These are phyloP conservation scores for Drosophila vallismaia DNA, from an alignment of 2,888 invertebrate species.

Conservation along the genomic window DNA sequence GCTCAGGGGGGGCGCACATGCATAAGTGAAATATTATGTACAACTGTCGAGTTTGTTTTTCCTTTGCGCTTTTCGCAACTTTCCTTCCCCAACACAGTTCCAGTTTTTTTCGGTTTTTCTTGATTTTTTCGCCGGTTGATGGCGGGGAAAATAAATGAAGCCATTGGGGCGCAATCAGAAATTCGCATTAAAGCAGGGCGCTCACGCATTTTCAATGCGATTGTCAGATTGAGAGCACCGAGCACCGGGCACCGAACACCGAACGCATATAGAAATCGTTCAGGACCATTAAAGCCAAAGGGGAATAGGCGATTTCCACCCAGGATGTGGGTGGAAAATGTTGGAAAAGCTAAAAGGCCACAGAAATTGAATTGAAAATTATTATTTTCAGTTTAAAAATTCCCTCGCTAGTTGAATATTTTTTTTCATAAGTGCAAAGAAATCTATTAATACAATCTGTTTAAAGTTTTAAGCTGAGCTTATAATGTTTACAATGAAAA, in stretches of 20 bases:
- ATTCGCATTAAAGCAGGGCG: slow-evolving; percentile 72
- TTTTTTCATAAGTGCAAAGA: no score
- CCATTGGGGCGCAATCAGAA: slow-evolving; percentile 78
- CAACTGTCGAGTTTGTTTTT: slow-evolving; percentile 74
- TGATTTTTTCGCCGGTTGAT: slow-evolving; percentile 25
- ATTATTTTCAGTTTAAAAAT: neutral
- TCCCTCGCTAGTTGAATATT: no score
- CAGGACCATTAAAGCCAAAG: slow-evolving; percentile 9
- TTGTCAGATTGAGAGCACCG: slow-evolving; percentile 53
- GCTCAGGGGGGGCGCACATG: slow-evolving; percentile 54
- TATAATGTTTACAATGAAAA: no score
- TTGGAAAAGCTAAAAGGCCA: neutral
- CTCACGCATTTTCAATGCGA: slow-evolving; percentile 61
- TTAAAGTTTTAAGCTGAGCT: no score
- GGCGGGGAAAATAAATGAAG: slow-evolving; percentile 71
- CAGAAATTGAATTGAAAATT: slow-evolving; percentile 8
- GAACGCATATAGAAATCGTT: slow-evolving; percentile 14
- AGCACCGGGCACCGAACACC: neutral
- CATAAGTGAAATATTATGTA: slow-evolving; percentile 79
- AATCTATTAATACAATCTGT: neutral
- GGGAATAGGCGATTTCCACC: slow-evolving; percentile 11
- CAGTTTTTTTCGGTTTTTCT: slow-evolving; percentile 18
- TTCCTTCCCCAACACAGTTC: slow-evolving; percentile 13
- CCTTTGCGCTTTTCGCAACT: slow-evolving; percentile 43
- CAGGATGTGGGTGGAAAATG: neutral